Conservation (phyloP, 2,113 vertebrate genomes). For the Corynorhinus townsendii region DNA sequence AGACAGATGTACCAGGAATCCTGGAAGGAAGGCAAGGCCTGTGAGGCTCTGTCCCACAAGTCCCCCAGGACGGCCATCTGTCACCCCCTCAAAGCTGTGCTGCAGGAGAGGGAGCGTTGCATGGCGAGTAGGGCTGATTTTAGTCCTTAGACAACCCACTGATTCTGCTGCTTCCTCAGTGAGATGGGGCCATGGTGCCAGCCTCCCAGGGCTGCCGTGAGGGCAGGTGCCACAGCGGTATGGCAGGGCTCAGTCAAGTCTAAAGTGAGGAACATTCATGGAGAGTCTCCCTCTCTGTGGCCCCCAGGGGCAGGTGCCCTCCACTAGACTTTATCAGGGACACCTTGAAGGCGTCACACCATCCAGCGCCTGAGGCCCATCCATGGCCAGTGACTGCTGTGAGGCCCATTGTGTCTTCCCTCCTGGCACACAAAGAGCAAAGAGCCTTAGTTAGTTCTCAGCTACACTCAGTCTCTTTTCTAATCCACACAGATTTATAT, state of each 20-base stretch:
- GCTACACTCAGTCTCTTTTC: neutral
- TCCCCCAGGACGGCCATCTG: neutral
- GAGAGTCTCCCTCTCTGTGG: neutral
- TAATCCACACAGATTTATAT: neutral
- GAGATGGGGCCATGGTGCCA: neutral
- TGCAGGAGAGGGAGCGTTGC: neutral
- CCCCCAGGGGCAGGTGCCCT: neutral
- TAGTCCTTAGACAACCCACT: neutral
- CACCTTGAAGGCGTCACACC: no score
- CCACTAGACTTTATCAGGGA: neutral
- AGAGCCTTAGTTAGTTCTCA: neutral
- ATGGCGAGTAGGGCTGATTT: neutral
- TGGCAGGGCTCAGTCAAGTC: neutral
- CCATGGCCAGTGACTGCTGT: neutral
- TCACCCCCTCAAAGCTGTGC: neutral
- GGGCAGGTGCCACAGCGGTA: rapidly evolving
- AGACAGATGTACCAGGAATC: neutral
- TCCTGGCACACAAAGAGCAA: neutral
- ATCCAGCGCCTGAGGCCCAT: neutral
- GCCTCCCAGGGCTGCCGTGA: neutral
- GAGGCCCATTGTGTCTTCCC: neutral
- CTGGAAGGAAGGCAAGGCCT: neutral
- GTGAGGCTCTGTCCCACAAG: neutral
- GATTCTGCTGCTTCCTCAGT: neutral
- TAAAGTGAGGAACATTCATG: rapidly evolving